Evolutionary conservation across 2,797 vertebrate species (phyloP).

Genomic region (Chaenodraco wilsoni): DNA sequence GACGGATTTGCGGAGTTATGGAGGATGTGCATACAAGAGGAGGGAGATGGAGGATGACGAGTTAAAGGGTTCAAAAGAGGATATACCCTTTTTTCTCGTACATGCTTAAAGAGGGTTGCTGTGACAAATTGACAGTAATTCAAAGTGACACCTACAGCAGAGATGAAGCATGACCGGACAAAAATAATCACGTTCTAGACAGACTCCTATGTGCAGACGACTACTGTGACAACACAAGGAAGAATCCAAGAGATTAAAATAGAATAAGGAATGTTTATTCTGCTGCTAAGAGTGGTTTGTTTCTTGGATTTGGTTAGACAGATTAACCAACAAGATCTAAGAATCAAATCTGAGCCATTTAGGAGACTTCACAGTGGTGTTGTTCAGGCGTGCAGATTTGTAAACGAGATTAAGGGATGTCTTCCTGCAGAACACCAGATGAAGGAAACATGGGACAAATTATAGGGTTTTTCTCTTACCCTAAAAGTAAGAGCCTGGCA

Average conservation of each 20-base stretch:
- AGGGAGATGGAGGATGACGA: background rate
- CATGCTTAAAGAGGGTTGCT: slow-evolving; percentile 28
- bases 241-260: slow-evolving; percentile 22
- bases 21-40: background rate
- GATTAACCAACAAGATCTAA: slow-evolving; percentile 3
- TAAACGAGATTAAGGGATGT: slow-evolving; percentile 32
- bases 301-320: slow-evolving; percentile 12
- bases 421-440: slow-evolving; percentile 24
- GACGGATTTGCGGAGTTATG: slow-evolving; percentile 17
- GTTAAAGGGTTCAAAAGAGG: slow-evolving; percentile 14
- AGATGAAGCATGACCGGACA: slow-evolving; percentile 61
- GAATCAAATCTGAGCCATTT: slow-evolving; percentile 9
- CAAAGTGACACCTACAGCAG: slow-evolving; percentile 64
- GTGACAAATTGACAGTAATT: slow-evolving; percentile 59
- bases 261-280: background rate
- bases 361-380: slow-evolving; percentile 3
- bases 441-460: slow-evolving; percentile 21
- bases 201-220: slow-evolving; percentile 25
- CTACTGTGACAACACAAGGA: slow-evolving; percentile 9
- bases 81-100: slow-evolving; percentile 17
- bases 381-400: slow-evolving; percentile 31
- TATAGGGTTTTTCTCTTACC: slow-evolving; percentile 16
- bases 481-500: slow-evolving; percentile 32
- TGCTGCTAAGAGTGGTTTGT: background rate
- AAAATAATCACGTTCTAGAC: slow-evolving; percentile 59